These are phyloP conservation scores for Ptilonorhynchus violaceus DNA, from an alignment of 2,113 vertebrate genomes.

Conservation along the genomic window DNA sequence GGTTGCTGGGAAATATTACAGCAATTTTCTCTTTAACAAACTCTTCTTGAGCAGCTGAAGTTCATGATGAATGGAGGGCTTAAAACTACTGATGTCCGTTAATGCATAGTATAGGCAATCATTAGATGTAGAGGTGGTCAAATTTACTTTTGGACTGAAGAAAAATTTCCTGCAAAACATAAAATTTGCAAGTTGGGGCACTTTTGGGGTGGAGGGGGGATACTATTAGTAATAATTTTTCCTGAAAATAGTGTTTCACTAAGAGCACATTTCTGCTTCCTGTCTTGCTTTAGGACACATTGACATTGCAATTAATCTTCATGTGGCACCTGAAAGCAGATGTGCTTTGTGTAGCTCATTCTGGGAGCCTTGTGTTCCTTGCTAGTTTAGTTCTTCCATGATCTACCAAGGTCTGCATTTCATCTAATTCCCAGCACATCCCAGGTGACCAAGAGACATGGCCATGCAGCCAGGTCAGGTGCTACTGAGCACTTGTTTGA, in stretches of 20 bases:
- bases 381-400: background rate
- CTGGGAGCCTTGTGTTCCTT: background rate
- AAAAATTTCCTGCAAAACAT: background rate
- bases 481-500: background rate
- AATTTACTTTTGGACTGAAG: background rate
- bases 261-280: background rate
- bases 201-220: background rate
- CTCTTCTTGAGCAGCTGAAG: background rate
- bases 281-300: background rate
- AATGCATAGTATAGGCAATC: background rate
- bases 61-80: background rate
- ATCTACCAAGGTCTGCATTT: background rate
- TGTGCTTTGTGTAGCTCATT: background rate
- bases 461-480: background rate
- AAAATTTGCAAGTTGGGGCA: background rate
- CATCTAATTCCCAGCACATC: background rate
- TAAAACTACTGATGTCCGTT: background rate
- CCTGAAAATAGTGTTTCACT: background rate
- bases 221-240: background rate
- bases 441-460: fast-evolving
- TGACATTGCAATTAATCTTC: background rate
- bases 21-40: background rate
- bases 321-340: background rate
- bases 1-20: background rate
- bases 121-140: background rate